phyloP scores from a whole-genome alignment of 2,888 invertebrate genomes.

The Patella depressa region DNA sequence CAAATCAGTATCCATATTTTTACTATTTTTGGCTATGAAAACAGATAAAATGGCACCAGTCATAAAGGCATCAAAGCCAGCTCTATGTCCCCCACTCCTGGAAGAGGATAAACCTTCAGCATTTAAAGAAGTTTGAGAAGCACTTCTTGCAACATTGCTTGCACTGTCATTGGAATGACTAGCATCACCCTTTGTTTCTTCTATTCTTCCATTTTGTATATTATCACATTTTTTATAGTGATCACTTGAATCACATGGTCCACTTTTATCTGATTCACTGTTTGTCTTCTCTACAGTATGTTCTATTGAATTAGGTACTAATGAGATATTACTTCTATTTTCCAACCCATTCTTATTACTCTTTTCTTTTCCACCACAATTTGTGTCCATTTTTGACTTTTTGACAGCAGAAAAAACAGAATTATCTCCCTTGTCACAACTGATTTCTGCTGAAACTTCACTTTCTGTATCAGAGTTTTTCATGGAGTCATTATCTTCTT shows the following conservation, averaged over 20 bases:
- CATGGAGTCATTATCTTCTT: conserved; percentile 1
- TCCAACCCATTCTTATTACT: not conserved
- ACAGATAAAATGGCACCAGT: conserved; percentile 70
- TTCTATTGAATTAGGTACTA: not conserved
- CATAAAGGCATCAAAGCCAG: conserved; percentile 73
- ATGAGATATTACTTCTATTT: not conserved
- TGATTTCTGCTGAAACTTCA: not conserved
- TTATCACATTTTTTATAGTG: not conserved
- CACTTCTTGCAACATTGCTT: not conserved
- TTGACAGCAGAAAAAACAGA: not conserved
- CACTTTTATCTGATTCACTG: not conserved
- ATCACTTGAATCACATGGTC: not conserved
- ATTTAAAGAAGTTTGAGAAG: not conserved
- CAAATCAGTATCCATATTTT: conserved; percentile 18
- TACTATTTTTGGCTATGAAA: conserved; percentile 50
- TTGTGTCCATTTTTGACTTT: not conserved
- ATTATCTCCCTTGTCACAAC: not conserved
- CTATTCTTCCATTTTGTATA: not conserved
- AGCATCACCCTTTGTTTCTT: no score
- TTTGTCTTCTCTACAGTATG: not conserved
- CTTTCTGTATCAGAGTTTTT: conserved; percentile 18
- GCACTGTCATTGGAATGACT: not conserved
- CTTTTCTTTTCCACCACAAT: not conserved
- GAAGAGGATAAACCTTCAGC: not conserved
- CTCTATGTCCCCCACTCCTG: conserved; percentile 66